A percentile compares a stretch with the other conserved stretches of the same genome.
Conservation (phyloP, 2,797 vertebrate species). For the Sebastes hubbsi region DNA sequence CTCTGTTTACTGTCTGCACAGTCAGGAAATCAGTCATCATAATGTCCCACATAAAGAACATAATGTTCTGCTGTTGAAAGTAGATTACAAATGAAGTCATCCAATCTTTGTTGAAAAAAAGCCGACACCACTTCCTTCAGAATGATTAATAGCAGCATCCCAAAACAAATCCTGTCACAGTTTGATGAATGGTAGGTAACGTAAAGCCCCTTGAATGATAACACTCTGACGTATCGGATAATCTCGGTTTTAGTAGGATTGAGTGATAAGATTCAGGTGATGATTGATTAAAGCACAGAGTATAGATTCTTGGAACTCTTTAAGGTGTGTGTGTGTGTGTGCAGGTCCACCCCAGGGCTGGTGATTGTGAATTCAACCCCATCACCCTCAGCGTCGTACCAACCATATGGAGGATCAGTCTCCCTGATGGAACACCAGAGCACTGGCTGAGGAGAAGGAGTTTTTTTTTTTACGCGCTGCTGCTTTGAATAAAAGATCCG, state of each 20-base stretch:
- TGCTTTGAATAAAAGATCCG: conserved; percentile 62
- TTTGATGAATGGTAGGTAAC: conserved; percentile 29
- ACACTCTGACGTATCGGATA: conserved; percentile 9
- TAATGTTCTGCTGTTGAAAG: not conserved
- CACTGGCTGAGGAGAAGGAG: conserved; percentile 5
- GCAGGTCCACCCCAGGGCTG: not conserved
- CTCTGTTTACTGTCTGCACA: not conserved
- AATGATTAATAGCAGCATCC: conserved; percentile 32
- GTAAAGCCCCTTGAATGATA: conserved; percentile 29
- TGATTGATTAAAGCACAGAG: conserved; percentile 5
- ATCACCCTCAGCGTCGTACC: conserved; percentile 8
- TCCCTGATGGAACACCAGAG: conserved; percentile 44
- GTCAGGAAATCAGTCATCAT: not conserved
- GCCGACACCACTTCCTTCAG: not conserved
- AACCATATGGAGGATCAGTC: conserved; percentile 42
- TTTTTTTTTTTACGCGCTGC: conserved; percentile 41
- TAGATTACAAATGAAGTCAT: conserved; percentile 9
- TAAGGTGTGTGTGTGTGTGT: not conserved
- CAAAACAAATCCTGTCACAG: conserved; percentile 18
- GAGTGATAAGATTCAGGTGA: conserved; percentile 29
- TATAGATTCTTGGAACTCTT: conserved; percentile 1
- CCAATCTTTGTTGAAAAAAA: not conserved
- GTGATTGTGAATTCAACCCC: conserved; percentile 45
- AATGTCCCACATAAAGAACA: not conserved
- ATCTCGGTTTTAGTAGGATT: conserved; percentile 27